phyloP scores from a whole-genome alignment of 1,140 invertebrate species.

The Drosophila ironensis region DNA sequence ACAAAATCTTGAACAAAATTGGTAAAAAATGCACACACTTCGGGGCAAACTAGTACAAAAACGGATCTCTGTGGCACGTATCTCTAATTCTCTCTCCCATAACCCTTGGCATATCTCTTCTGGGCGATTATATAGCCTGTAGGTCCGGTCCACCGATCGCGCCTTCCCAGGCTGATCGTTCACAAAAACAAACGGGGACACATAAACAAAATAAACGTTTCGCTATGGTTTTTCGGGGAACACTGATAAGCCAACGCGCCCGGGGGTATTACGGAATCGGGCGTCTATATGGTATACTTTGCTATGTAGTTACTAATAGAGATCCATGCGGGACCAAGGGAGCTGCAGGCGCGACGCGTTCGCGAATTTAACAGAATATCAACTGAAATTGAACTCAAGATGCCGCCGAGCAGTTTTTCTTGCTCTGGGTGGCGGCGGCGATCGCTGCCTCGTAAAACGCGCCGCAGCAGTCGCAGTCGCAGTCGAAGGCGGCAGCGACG shows the following conservation, averaged over 20 bases:
- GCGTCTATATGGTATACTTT: neutral
- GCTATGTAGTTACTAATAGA: neutral
- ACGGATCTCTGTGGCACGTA: no score
- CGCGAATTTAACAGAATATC: slow-evolving; percentile 79
- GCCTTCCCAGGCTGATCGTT: no score
- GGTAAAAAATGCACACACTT: no score
- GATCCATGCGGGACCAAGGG: slow-evolving; percentile 13
- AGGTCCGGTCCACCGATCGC: no score
- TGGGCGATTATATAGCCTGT: no score
- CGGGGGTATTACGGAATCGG: slow-evolving; percentile 13
- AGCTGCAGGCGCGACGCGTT: slow-evolving; percentile 72
- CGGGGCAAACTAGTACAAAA: neutral
- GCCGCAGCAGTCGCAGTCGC: no score
- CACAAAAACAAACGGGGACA: slow-evolving; percentile 32
- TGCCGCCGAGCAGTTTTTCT: slow-evolving; percentile 71
- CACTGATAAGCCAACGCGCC: slow-evolving; percentile 30
- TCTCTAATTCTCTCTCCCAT: no score
- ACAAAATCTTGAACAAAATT: neutral
- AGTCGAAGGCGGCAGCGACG: slow-evolving; percentile 28
- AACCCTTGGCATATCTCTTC: no score
- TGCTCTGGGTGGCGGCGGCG: slow-evolving; percentile 57
- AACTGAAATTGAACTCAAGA: slow-evolving; percentile 79
- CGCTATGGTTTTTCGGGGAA: neutral
- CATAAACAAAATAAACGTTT: no score
- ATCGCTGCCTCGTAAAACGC: slow-evolving; percentile 15